Evolutionary conservation across 1,140 invertebrate genomes (phyloP).

Genomic region (Hycleus cichorii): DNA sequence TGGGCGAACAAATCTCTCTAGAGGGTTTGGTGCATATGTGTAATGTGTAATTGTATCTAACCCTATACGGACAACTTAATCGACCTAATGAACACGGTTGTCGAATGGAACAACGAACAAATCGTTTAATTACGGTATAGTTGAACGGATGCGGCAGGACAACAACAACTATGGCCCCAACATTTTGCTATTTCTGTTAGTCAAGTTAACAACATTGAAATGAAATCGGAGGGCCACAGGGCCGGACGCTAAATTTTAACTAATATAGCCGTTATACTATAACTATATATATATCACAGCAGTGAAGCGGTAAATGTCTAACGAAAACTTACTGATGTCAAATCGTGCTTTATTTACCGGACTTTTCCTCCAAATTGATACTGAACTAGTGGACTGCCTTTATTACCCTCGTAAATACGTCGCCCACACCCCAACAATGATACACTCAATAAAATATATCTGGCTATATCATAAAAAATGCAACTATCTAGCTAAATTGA

Average conservation of each 20-base stretch:
- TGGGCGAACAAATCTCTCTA: constrained; percentile 4
- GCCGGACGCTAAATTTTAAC: constrained; percentile 12
- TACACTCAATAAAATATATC: no score
- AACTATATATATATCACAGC: constrained; percentile 8
- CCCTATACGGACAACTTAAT: constrained; percentile 23
- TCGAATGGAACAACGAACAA: constrained; percentile 27
- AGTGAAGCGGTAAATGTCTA: constrained; percentile 6
- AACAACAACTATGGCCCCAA: background rate
- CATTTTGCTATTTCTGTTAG: constrained; percentile 3
- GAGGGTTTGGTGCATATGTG: constrained; percentile 15
- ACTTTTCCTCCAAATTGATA: constrained; percentile 12
- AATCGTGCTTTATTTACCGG: constrained; percentile 14
- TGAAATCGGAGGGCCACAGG: background rate
- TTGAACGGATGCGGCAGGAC: constrained; percentile 17
- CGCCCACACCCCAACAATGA: no score
- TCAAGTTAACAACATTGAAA: background rate
- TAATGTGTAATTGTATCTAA: constrained; percentile 26
- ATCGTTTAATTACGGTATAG: constrained; percentile 26
- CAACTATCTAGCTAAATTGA: no score
- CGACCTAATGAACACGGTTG: constrained; percentile 28
- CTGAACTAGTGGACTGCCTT: background rate
- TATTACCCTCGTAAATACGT: no score
- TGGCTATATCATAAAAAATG: no score
- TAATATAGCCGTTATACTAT: no score
- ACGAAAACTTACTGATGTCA: background rate